Conservation (phyloP, 2,113 vertebrate species). For the Acrocephalus arundinaceus region DNA sequence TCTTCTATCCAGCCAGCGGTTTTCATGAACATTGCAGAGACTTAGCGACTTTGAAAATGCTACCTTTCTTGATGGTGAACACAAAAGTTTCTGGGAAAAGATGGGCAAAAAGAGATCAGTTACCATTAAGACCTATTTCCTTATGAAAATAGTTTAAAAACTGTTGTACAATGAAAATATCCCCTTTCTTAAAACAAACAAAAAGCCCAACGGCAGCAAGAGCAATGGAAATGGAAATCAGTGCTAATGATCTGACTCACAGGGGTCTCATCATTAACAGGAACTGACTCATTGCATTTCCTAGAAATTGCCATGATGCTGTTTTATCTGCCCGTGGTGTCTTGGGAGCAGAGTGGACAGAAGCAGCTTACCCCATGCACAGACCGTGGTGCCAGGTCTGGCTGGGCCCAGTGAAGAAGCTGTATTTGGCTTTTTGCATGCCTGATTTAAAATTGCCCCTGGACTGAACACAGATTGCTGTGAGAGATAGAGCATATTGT, state of each 20-base stretch:
- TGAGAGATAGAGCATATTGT: neutral
- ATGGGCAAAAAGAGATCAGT: neutral
- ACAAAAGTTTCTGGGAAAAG: neutral
- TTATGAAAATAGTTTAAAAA: neutral
- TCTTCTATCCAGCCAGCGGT: neutral
- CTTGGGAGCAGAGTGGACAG: neutral
- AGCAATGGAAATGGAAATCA: neutral
- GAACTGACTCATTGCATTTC: constrained; percentile 26
- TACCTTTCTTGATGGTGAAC: neutral
- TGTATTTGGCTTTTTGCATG: neutral
- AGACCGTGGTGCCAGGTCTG: neutral
- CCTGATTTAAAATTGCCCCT: neutral
- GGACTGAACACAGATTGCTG: neutral
- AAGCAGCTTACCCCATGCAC: neutral
- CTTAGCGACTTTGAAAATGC: neutral
- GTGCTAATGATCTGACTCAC: constrained; percentile 11
- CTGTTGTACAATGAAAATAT: neutral
- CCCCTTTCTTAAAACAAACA: neutral
- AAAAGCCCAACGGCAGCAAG: neutral
- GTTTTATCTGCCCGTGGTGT: neutral
- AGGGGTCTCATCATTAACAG: constrained; percentile 13
- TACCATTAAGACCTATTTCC: neutral
- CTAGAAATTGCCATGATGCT: neutral
- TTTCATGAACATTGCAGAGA: neutral
- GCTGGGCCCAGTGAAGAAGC: neutral